A percentile compares a stretch with the other conserved stretches of the same genome.
These are phyloP conservation scores for Aplocera efformata DNA, from an alignment of 2,888 invertebrate species.

Conservation along the genomic window DNA sequence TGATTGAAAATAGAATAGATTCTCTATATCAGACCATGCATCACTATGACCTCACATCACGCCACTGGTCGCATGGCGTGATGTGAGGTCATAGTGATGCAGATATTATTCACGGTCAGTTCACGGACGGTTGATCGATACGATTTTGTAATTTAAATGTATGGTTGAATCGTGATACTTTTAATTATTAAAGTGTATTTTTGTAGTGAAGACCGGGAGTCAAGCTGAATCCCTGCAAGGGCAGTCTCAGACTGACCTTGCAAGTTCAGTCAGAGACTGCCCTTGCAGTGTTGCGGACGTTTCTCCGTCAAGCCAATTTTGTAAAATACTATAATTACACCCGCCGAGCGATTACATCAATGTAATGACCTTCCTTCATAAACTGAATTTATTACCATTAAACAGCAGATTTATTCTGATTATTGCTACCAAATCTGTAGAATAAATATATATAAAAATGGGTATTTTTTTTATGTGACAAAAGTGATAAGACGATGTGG, in stretches of 20 bases:
- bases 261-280: not conserved
- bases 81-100: conserved; percentile 27
- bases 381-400: too few relatives aligned
- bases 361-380: too few relatives aligned
- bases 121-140: conserved; percentile 29
- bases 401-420: too few relatives aligned
- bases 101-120: conserved; percentile 30
- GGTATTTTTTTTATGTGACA: too few relatives aligned
- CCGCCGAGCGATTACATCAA: too few relatives aligned
- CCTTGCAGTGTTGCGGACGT: too few relatives aligned
- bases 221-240: not conserved
- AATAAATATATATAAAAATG: too few relatives aligned
- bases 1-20: too few relatives aligned
- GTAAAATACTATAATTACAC: too few relatives aligned
- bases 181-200: conserved; percentile 8
- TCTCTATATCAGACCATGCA: conserved; percentile 7
- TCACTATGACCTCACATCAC: conserved; percentile 29
- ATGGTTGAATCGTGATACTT: conserved; percentile 18
- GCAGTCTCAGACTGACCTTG: not conserved
- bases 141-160: conserved; percentile 15
- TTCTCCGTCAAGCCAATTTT: conserved; percentile 1
- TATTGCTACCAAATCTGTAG: too few relatives aligned
- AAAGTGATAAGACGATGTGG: too few relatives aligned
- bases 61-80: conserved; percentile 35
- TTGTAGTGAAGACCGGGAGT: not conserved